phyloP scores from a whole-genome alignment of 2,888 invertebrate genomes.

The Brachynemurus nebulosus region DNA sequence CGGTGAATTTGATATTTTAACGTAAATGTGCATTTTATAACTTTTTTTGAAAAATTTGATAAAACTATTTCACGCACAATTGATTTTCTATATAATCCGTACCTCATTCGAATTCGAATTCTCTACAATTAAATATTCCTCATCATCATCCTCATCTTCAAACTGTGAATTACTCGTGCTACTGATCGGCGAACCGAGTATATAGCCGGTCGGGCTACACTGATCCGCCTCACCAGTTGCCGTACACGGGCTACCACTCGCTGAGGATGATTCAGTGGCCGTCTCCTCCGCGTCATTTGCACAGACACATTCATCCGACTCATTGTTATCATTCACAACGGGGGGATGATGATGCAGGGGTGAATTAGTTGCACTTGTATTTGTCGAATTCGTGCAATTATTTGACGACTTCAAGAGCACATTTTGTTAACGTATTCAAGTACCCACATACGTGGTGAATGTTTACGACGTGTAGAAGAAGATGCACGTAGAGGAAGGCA shows the following conservation, averaged over 20 bases:
- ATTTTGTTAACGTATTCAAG: too few relatives aligned
- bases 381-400: slow-evolving; percentile 1
- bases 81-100: too few relatives aligned
- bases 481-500: too few relatives aligned
- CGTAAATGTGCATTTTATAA: too few relatives aligned
- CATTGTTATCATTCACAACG: slow-evolving; percentile 3
- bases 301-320: slow-evolving; percentile 6
- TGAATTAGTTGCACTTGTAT: slow-evolving; percentile 4
- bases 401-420: not conserved
- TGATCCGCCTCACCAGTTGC: not conserved
- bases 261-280: not conserved
- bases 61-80: too few relatives aligned
- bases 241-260: not conserved
- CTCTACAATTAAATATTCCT: slow-evolving; percentile 25
- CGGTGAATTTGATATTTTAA: too few relatives aligned
- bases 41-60: too few relatives aligned
- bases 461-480: too few relatives aligned
- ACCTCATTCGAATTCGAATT: slow-evolving; percentile 26
- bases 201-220: not conserved
- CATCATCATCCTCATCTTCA: slow-evolving; percentile 10
- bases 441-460: too few relatives aligned
- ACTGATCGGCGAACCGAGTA: slow-evolving; percentile 5
- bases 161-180: slow-evolving; percentile 5
- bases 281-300: slow-evolving; percentile 8
- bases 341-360: not conserved